phyloP scores from a whole-genome alignment of 2,113 vertebrate species.

The Hippocampus barbouri region DNA sequence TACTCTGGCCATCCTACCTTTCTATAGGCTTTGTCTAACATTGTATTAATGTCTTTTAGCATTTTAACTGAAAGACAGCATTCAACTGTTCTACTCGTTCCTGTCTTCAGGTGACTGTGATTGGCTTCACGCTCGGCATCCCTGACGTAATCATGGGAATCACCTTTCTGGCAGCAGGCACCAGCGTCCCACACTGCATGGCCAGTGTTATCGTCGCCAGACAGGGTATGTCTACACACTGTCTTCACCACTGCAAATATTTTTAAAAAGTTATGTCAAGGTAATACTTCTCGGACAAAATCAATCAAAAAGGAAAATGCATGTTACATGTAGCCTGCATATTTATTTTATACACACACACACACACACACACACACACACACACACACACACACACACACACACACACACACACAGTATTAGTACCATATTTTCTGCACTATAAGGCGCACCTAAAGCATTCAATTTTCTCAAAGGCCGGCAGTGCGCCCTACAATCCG shows the following conservation, averaged over 20 bases:
- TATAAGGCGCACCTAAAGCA: too few species aligned
- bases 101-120: constrained; percentile 83
- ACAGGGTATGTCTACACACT: constrained; percentile 76
- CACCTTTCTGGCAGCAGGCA: constrained; percentile 91
- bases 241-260: neutral
- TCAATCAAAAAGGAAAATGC: too few species aligned
- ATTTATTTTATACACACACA: too few species aligned
- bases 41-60: neutral
- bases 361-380: too few species aligned
- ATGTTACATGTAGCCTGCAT: too few species aligned
- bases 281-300: too few species aligned
- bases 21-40: neutral
- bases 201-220: constrained; percentile 92
- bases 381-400: too few species aligned
- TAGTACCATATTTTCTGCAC: too few species aligned
- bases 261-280: too few species aligned
- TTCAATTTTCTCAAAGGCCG: too few species aligned
- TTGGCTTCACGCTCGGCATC: constrained; percentile 90
- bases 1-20: neutral
- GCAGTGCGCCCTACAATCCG: too few species aligned
- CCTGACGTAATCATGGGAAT: constrained; percentile 97
- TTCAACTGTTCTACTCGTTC: neutral
- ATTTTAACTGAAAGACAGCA: neutral
- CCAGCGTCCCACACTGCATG: constrained; percentile 95
- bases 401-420: too few species aligned